phyloP scores from a whole-genome alignment of 2,888 invertebrate species.

The Xestia xanthographa region DNA sequence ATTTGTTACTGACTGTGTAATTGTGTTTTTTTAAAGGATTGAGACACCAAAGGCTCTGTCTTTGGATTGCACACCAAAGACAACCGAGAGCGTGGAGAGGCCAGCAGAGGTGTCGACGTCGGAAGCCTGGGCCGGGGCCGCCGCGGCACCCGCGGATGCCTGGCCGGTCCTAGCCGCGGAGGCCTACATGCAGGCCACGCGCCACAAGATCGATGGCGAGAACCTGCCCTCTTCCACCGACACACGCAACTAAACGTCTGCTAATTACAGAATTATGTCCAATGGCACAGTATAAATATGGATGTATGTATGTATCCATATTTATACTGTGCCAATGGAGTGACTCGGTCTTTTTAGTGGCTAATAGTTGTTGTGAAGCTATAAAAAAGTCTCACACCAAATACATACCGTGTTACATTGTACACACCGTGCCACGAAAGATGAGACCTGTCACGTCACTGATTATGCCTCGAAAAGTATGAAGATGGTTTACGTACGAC shows the following conservation, averaged over 20 bases:
- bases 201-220: constrained; percentile 88
- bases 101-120: constrained; percentile 88
- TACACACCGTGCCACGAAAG: too few relatives aligned
- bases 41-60: constrained; percentile 87
- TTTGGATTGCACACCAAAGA: constrained; percentile 80
- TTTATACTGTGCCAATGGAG: background rate
- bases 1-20: constrained; percentile 9
- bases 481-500: too few relatives aligned
- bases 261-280: constrained; percentile 17
- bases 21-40: constrained; percentile 75
- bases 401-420: background rate
- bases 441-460: too few relatives aligned
- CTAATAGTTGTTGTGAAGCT: constrained; percentile 14
- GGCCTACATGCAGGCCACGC: constrained; percentile 84
- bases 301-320: too few relatives aligned
- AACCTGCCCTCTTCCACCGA: constrained; percentile 88
- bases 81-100: constrained; percentile 80
- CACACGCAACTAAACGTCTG: constrained; percentile 81
- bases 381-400: background rate
- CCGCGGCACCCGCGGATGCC: constrained; percentile 75
- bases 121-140: constrained; percentile 80
- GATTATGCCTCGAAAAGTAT: too few relatives aligned
- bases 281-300: too few relatives aligned
- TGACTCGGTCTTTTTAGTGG: constrained; percentile 9
- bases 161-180: constrained; percentile 85